phyloP scores from a whole-genome alignment of 2,888 invertebrate genomes.

The Lepidocyrtinus sp. region DNA sequence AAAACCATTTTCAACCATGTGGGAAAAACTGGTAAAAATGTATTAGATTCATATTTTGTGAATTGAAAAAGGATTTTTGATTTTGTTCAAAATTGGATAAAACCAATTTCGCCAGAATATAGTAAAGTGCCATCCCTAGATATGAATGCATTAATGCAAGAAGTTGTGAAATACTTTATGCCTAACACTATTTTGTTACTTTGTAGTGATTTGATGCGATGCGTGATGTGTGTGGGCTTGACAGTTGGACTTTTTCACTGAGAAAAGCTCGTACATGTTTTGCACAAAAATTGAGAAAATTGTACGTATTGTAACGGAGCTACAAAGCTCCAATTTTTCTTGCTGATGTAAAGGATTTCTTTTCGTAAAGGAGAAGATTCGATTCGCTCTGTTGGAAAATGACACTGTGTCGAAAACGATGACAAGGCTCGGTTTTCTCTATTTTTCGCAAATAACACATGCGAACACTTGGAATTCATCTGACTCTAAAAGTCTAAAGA shows the following conservation, averaged over 20 bases:
- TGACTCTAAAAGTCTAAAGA: background rate
- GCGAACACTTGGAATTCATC: background rate
- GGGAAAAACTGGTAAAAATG: too few relatives aligned
- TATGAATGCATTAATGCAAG: too few relatives aligned
- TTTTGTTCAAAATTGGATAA: too few relatives aligned
- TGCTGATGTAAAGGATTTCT: background rate
- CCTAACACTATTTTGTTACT: too few relatives aligned
- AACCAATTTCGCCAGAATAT: too few relatives aligned
- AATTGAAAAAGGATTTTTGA: too few relatives aligned
- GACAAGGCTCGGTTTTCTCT: conserved; percentile 9
- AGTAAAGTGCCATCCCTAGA: too few relatives aligned
- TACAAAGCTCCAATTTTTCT: background rate
- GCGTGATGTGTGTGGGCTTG: conserved; percentile 41
- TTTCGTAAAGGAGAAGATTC: background rate
- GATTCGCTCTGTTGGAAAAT: conserved; percentile 20
- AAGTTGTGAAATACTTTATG: too few relatives aligned
- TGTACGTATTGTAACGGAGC: background rate
- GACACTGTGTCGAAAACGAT: conserved; percentile 52
- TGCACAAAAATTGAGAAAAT: background rate
- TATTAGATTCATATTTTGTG: too few relatives aligned
- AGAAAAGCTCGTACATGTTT: background rate
- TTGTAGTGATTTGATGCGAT: conserved; percentile 34
- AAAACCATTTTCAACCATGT: too few relatives aligned
- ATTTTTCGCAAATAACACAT: background rate
- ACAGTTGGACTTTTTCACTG: conserved; percentile 32